Base-by-base conservation (phyloP, 2,797 vertebrate genomes). In the Coendou prehensilis region DNA sequence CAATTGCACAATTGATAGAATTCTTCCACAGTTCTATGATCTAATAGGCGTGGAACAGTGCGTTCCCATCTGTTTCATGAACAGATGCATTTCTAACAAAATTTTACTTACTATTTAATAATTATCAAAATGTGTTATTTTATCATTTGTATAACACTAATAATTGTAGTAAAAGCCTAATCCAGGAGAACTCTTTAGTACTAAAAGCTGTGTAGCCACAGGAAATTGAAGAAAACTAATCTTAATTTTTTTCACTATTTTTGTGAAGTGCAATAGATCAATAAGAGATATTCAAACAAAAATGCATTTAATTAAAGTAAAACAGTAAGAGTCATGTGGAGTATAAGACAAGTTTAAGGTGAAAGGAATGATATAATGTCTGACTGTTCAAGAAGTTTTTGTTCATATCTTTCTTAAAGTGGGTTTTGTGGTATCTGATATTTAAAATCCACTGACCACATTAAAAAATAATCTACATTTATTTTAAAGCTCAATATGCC, bases 171-270 rank as follows among this genome's bases (percentile, higher is more conserved):
- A 28, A 75, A 85, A 89, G 56, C 64, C 80, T 30, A 93, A 15
- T 63, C 30, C 59, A 81, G 28, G 83, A 82, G 18, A 71, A 73
- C 61, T 67, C 63, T 54, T 67, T 52, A 82, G 20, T 8, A 33
- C 10, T 26, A 18, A 73, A 17, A 84, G 81, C 33, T 37, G 6
- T 28, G 14, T 7, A 81, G 26, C 28, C 85, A 64, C 18, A 92
- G 57, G 13, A 45, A 63, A 89, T 79, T 33, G 67, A 33, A 93
- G 18, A 76, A 93, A 85, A 52, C 78, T 57, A 41, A 78, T 67
- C 91, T 93, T 76, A 50, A 69, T 94, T 90, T 89, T 30, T 9
- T 61, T 94, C 30, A 59, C 45, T 79, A 22, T 79, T 96, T 87
- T 93, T 89, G 33, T 83, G 14, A 69, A 50, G 6, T 67, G 9